Conservation (phyloP, 2,888 invertebrate genomes). For the Cynaeus angustus region DNA sequence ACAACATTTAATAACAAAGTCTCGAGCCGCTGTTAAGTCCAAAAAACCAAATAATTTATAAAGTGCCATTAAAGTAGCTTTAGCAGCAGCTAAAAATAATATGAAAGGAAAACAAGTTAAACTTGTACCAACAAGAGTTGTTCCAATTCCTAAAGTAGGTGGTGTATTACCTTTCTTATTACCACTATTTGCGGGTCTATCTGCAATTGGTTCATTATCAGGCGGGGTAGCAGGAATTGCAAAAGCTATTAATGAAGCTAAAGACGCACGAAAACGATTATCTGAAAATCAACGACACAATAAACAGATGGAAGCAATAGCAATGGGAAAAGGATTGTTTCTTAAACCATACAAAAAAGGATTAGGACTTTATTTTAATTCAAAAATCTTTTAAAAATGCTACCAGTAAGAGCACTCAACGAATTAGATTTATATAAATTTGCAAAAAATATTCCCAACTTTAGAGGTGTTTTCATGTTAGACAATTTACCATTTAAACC, state of each 20-base stretch:
- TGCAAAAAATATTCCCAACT: slow-evolving; percentile 59
- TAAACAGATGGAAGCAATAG: slow-evolving; percentile 65
- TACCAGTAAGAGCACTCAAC: slow-evolving; percentile 60
- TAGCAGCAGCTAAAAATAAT: too few species aligned
- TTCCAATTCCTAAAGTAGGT: slow-evolving; percentile 63
- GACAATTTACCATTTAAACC: slow-evolving; percentile 64
- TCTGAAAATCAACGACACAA: slow-evolving; percentile 65
- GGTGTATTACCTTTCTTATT: slow-evolving; percentile 62
- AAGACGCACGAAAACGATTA: slow-evolving; percentile 61
- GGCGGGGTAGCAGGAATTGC: slow-evolving; percentile 66
- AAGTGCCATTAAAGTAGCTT: too few species aligned
- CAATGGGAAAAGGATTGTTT: slow-evolving; percentile 62
- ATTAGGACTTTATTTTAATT: slow-evolving; percentile 52
- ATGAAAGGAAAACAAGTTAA: slow-evolving; percentile 31
- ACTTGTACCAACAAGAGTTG: slow-evolving; percentile 57
- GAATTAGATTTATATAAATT: slow-evolving; percentile 61
- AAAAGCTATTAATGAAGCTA: slow-evolving; percentile 64
- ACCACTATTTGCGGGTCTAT: slow-evolving; percentile 65
- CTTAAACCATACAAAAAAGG: slow-evolving; percentile 60
- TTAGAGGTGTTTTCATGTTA: slow-evolving; percentile 65
- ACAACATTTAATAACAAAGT: too few species aligned
- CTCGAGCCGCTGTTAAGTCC: too few species aligned
- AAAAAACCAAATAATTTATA: too few species aligned
- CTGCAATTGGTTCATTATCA: slow-evolving; percentile 63
- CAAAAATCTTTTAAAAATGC: slow-evolving; percentile 52